Evolutionary conservation across 2,113 vertebrate genomes (phyloP).

Genomic region (Narcine bancroftii): DNA sequence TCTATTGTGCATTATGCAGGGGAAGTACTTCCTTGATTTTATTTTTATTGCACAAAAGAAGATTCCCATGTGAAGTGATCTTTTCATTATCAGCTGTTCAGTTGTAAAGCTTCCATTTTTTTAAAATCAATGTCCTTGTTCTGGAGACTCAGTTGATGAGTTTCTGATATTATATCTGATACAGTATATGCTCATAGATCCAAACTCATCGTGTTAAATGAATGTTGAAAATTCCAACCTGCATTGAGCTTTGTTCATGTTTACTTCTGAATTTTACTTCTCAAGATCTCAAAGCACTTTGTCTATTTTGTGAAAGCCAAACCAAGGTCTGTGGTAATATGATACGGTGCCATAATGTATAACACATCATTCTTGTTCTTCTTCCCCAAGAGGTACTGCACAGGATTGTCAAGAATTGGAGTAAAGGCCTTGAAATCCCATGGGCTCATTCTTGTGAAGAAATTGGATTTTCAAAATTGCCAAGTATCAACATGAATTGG

Average conservation of each 20-base stretch:
- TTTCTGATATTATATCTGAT: neutral
- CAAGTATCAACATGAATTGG: too few species aligned
- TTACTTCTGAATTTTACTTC: neutral
- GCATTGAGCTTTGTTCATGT: neutral
- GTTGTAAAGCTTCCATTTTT: neutral
- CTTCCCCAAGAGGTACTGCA: neutral
- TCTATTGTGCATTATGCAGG: neutral
- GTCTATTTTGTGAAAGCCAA: neutral
- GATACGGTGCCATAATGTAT: neutral
- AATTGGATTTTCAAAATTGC: neutral
- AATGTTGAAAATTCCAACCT: neutral
- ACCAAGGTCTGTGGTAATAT: neutral
- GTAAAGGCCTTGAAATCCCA: neutral
- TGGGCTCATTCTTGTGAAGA: neutral
- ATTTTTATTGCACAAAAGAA: neutral
- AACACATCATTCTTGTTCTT: neutral
- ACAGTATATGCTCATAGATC: neutral
- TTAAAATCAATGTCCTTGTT: neutral
- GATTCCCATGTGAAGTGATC: neutral
- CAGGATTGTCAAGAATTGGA: neutral
- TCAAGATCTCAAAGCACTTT: neutral
- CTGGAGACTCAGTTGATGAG: neutral
- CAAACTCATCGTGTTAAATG: neutral
- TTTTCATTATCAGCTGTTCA: neutral
- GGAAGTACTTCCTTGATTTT: neutral